Percentiles rank a stretch among this genome's conserved stretches.
Conservation (phyloP, 2,113 vertebrate species). For the Oryzias woworae region DNA sequence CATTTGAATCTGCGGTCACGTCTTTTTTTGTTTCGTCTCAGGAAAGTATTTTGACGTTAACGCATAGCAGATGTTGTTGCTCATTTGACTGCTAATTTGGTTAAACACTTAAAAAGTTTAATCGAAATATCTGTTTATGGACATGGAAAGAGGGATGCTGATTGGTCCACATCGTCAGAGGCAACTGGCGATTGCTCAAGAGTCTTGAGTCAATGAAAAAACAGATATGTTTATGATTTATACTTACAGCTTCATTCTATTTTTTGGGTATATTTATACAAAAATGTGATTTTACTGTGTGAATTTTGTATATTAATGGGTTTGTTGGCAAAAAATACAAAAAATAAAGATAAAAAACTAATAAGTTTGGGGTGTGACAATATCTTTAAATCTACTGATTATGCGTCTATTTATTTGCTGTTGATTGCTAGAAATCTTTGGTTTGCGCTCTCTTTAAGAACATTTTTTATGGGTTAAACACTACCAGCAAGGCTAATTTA, state of each 20-base stretch:
- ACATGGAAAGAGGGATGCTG: constrained; percentile 55
- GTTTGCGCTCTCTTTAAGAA: not conserved
- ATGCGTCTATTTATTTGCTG: not conserved
- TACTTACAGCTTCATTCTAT: no score
- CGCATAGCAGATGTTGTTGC: constrained; percentile 81
- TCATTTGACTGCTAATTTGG: constrained; percentile 95
- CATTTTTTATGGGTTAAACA: constrained; percentile 9
- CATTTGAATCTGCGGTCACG: constrained; percentile 86
- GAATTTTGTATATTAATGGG: no score
- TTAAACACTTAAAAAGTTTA: constrained; percentile 72
- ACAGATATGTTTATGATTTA: no score
- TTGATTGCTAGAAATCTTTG: not conserved
- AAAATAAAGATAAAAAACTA: no score
- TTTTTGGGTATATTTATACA: no score
- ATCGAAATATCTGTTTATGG: constrained; percentile 68
- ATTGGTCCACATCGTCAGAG: constrained; percentile 33
- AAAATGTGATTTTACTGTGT: no score
- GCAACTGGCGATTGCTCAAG: constrained; percentile 17
- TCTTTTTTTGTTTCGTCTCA: constrained; percentile 72
- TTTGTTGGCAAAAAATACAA: no score
- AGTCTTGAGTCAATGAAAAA: not conserved
- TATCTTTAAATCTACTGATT: not conserved
- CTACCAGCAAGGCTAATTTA: constrained; percentile 14
- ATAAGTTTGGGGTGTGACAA: not conserved
- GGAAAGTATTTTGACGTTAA: constrained; percentile 75